Evolutionary conservation across 2,113 vertebrate species (phyloP).

Genomic region (Caranx melampygus): DNA sequence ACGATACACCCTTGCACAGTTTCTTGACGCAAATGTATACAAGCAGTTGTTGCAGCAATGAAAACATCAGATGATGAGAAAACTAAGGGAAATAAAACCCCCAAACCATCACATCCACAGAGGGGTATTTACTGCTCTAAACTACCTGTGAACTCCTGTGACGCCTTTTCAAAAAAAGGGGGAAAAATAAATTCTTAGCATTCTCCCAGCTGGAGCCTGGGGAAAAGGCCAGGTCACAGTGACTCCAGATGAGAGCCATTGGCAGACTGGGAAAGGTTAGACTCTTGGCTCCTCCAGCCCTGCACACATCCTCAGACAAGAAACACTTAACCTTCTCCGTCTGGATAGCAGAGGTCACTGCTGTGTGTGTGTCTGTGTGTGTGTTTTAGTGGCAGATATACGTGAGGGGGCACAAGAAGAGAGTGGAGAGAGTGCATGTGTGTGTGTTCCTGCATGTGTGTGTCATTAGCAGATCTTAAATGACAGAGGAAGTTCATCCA

Average conservation of each 20-base stretch:
- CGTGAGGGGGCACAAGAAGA: not conserved
- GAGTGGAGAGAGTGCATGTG: not conserved
- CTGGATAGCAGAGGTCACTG: slow-evolving; percentile 48
- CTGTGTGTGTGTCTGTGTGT: slow-evolving; percentile 20
- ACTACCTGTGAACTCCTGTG: not conserved
- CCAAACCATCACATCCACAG: no score
- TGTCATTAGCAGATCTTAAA: slow-evolving; percentile 67
- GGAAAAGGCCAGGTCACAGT: slow-evolving; percentile 10
- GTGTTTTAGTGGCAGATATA: slow-evolving; percentile 28
- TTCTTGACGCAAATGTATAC: not conserved
- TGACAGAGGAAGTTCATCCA: slow-evolving; percentile 73
- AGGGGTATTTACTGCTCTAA: not conserved
- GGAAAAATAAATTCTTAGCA: not conserved
- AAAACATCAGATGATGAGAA: no score
- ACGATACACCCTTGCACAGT: not conserved
- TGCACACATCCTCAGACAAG: slow-evolving; percentile 46
- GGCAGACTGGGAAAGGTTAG: slow-evolving; percentile 60
- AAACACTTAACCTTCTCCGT: slow-evolving; percentile 62
- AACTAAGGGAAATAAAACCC: no score
- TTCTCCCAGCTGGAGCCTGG: slow-evolving; percentile 31
- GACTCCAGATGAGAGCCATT: slow-evolving; percentile 47
- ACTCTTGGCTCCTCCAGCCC: slow-evolving; percentile 32
- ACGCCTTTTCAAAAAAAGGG: not conserved
- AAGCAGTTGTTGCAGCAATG: no score
- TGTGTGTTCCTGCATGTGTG: slow-evolving; percentile 52